Evolutionary conservation across 2,797 vertebrate genomes (phyloP), one percentile per base, ranked within the genome.

Genomic region (Bufotes viridis): DNA sequence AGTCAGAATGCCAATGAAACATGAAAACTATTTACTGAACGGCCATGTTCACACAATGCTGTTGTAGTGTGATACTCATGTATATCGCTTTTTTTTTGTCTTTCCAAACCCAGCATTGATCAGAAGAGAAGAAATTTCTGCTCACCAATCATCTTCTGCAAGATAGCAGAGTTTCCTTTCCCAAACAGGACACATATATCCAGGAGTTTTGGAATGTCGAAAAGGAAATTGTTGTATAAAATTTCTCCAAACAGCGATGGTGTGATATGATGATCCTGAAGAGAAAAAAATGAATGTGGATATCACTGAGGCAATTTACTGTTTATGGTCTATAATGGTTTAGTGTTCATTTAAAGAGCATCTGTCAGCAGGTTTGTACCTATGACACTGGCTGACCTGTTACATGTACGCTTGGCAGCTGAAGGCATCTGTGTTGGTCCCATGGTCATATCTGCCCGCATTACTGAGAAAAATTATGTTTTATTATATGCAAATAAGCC

Each of bases 171-270:
- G 88, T 99, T 99, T 90, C 98, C 98, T 92, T 97, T 98, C 67
- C 98, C 98, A 90, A 97, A 99, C 26, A 99, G 96, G 82, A 97
- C 96, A 78, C 98, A 99, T 80, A 99, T 96, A 92, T 99, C 98
- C 94, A 99, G 88, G 86, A 99, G 97, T 94, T 99, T 99, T 1
- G 98, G 98, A 94, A 99, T 97, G 95, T 99, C 98, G 0, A 99
- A 99, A 22, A 99, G 94, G 93, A 96, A 99, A 94, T 99, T 98
- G 60, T 99, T 96, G 86, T 99, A 99, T 90, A 99, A 95, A 75
- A 99, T 98, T 91, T 99, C 97, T 92, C 97, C 98, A 92, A 99
- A 99, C 34, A 96, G 97, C 61, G 95, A 93, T 0, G 98, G 96
- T 1, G 97, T 97, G 78, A 99, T 94, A 90, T 97, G 98, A 94